Base-by-base conservation (phyloP, 64 coral and sea anemone species). In the Anthopleura sola region DNA sequence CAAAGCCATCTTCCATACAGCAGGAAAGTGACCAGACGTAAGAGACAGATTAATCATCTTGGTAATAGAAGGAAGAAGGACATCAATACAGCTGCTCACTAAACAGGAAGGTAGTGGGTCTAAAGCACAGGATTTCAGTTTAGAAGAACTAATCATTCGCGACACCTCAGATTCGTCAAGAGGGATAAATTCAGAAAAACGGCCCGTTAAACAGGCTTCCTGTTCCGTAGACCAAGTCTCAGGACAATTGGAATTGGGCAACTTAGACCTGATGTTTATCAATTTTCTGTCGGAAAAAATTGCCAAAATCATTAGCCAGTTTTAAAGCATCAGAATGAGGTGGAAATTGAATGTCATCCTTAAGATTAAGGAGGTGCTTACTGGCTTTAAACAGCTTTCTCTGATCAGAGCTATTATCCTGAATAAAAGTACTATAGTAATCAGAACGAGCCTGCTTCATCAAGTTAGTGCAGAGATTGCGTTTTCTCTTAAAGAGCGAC, bases 331-430 rank as follows among this genome's bases (percentile, higher is more conserved):
- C 50, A 48, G 78, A 54, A 29, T 88, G 5, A 13, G 86, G 86
- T 48, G 75, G 75, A 56, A 88, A 75, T 18, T 75, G 69, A 60
- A 58, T 75, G 37, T 88, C 86, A 47, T 48, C 21, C 15, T 31
- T 80, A 56, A 36, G 86, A 20, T 87, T 87, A 32, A 88, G 78
- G 37, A 88, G 78, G 75, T 37, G 75, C 75, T 81, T 69, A 81
- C 85, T 75, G 4, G 85, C 85, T 14, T 75, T 49, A 55, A 88
- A 60, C 78, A 88, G 50, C 55, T 80, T 88, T 6, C 23, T 88
- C 77, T 88, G 46, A 88, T 80, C 86, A 88, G 68, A 47, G 11
- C 86, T 79, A 36, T 80, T 80, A 10, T 88, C 75, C 0, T 78
- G 29, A 37, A 80, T 88, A 44, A 80, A 80, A 53, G 32, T 81